Evolutionary conservation across 2,888 invertebrate species (phyloP), one percentile per base, ranked within the genome.

Genomic region (Drosophila siamana): DNA sequence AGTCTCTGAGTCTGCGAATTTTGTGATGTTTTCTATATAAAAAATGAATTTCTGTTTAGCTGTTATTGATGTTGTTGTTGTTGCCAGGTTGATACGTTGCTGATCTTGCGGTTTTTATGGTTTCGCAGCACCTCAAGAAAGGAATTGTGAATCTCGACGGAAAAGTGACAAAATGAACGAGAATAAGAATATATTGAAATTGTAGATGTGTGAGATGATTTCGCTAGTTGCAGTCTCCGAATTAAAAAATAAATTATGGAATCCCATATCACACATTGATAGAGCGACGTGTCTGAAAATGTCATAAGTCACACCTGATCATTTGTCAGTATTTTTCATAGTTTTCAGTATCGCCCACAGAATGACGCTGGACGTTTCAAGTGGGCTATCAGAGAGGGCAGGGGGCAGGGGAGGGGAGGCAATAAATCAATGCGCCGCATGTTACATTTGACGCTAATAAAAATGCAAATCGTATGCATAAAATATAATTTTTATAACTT

Each of bases 91-190:
- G 89, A 89, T 89, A 83, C 80, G 78, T 83, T 85, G 91, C 91
- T 91, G 91, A 90, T 88, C 88, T 84, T 90, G 91, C 89, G 91
- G 90, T 91, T 90, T 90, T 86, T 76, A 62, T 74, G 88, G 71
- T 74, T 77, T 78, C 68, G 62, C 63, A 60, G 67, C 69, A 40
- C 38, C 47, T 44, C 16, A 40, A 38, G 26, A 47, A 47, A 47
- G 38, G 38, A 57, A 57, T 57, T 11, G 44, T 55, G 44, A 55
- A 44, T 52, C 52, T 41, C n/a, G 15, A 51, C 57, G 40, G 61
- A 70, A 75, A 76, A 51, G 16, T 24, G 9, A 38, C 19, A 43
- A 69, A 52, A 16, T 15, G 40, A 55, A 44, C 24, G 13, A 48
- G 33, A 50, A 30, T 56, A 38, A 66, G 54, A 65, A 62, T 62